Percentiles rank a stretch among this genome's conserved stretches.
These are phyloP conservation scores for Trachurus trachurus DNA, from an alignment of 2,797 vertebrate species.

Conservation along the genomic window DNA sequence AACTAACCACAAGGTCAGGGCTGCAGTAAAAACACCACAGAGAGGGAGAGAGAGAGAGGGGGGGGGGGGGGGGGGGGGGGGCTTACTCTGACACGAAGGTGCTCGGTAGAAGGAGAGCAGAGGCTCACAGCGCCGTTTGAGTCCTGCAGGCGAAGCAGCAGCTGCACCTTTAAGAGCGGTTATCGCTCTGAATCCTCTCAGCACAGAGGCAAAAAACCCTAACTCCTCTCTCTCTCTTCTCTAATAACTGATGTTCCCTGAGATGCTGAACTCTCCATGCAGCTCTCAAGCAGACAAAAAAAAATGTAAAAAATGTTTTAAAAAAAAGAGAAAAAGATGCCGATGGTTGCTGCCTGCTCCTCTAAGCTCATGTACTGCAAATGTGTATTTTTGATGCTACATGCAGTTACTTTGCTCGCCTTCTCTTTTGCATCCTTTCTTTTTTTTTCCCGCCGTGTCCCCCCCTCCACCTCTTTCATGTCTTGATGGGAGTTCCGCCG, in stretches of 20 bases:
- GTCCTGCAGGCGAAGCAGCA: slow-evolving; percentile 10
- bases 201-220: slow-evolving; percentile 41
- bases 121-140: slow-evolving; percentile 28
- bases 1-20: slow-evolving; percentile 74
- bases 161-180: slow-evolving; percentile 46
- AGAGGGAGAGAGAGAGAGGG: neutral
- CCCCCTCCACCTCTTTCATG: slow-evolving; percentile 42
- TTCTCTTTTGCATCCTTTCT: slow-evolving; percentile 44
- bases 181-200: slow-evolving; percentile 37
- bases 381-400: slow-evolving; percentile 59
- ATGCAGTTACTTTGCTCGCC: slow-evolving; percentile 53
- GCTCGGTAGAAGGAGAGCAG: slow-evolving; percentile 1
- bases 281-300: slow-evolving; percentile 12
- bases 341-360: slow-evolving; percentile 6
- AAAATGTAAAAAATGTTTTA: neutral
- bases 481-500: slow-evolving; percentile 71
- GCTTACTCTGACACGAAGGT: slow-evolving; percentile 43
- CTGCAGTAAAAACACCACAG: slow-evolving; percentile 48
- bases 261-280: slow-evolving; percentile 27
- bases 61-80: no score
- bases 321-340: slow-evolving; percentile 2
- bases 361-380: slow-evolving; percentile 41
- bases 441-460: neutral
- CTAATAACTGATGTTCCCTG: slow-evolving; percentile 45
- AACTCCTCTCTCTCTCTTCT: slow-evolving; percentile 5